Conservation (phyloP, 2,888 invertebrate species). For the Portevinia maculata region DNA sequence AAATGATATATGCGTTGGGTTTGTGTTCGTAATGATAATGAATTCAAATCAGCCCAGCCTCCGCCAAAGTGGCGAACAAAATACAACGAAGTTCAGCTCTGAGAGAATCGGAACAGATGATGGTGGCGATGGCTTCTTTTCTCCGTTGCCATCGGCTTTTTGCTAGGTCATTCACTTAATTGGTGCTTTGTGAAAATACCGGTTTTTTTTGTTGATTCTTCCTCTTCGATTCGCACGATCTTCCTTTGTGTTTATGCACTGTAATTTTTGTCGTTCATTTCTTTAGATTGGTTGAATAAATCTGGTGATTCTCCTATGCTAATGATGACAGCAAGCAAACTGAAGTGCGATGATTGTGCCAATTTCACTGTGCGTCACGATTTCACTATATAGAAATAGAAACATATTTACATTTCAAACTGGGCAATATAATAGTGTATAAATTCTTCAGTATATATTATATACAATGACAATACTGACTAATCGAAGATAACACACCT, state of each 20-base stretch:
- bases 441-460: too few species aligned
- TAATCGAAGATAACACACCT: too few species aligned
- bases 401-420: too few species aligned
- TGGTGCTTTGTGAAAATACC: slow-evolving; percentile 25
- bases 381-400: neutral
- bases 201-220: slow-evolving; percentile 22
- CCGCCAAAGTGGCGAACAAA: neutral
- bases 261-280: neutral
- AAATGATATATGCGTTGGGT: slow-evolving; percentile 29
- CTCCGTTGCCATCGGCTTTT: neutral
- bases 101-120: neutral
- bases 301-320: neutral
- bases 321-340: slow-evolving; percentile 9
- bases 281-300: neutral
- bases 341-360: neutral
- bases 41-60: neutral
- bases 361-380: neutral
- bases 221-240: slow-evolving; percentile 6
- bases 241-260: neutral
- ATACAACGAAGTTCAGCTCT: neutral
- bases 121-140: neutral
- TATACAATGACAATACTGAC: too few species aligned
- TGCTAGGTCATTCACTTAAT: slow-evolving; percentile 57
- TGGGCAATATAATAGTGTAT: too few species aligned
- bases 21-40: neutral